Conservation (phyloP, 2,888 invertebrate genomes). For the Eledona agricola region DNA sequence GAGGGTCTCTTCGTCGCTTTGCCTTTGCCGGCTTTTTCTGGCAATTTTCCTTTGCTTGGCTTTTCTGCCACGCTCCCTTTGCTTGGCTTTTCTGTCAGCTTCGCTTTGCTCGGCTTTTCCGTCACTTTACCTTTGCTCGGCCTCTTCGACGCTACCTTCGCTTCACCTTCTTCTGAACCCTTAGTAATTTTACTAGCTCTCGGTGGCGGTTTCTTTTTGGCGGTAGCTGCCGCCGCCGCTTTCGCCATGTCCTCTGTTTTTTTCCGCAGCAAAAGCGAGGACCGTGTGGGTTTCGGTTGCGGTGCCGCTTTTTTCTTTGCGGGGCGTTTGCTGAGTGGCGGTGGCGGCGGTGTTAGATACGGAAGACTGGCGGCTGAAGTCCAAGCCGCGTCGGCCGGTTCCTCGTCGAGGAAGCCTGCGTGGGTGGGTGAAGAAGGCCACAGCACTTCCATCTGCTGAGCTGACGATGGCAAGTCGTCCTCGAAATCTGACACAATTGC, state of each 20-base stretch:
- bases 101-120: neutral
- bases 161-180: neutral
- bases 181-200: conserved; percentile 1
- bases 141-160: neutral
- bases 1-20: too few species aligned
- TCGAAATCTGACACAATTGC: too few species aligned
- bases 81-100: neutral
- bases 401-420: too few species aligned
- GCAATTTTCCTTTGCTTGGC: neutral
- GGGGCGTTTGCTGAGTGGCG: neutral
- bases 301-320: conserved; percentile 1
- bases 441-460: neutral
- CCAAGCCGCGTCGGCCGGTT: too few species aligned
- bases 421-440: too few species aligned
- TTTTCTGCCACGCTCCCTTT: neutral
- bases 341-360: neutral
- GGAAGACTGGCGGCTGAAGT: conserved; percentile 1
- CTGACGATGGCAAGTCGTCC: neutral
- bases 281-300: conserved; percentile 1
- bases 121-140: neutral
- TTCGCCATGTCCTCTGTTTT: conserved; percentile 4
- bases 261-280: conserved; percentile 3
- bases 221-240: neutral
- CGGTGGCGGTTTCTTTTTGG: neutral
- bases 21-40: neutral